Conservation (phyloP, 2,888 invertebrate species). For the Phania funesta region DNA sequence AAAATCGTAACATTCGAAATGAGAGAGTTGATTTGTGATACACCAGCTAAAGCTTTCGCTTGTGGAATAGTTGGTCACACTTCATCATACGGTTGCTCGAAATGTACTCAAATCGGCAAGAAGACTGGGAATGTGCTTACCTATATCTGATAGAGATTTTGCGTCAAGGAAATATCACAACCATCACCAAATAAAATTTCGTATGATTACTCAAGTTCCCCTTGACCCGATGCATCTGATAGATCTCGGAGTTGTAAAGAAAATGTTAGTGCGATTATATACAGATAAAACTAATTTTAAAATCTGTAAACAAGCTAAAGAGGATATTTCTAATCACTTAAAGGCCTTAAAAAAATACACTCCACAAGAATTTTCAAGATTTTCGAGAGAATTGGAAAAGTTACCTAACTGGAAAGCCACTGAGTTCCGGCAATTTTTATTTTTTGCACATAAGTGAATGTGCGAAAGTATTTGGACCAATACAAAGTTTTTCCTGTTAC, state of each 20-base stretch:
- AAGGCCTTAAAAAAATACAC: not conserved
- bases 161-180: conserved; percentile 8
- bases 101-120: conserved; percentile 6
- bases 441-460: too few species aligned
- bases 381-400: not conserved
- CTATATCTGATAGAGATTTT: conserved; percentile 15
- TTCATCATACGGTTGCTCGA: not conserved
- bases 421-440: too few species aligned
- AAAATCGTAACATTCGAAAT: not conserved
- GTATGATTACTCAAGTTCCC: not conserved
- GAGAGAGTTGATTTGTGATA: conserved; percentile 19
- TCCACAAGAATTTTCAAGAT: not conserved
- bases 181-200: conserved; percentile 27
- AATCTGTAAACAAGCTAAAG: conserved; percentile 5
- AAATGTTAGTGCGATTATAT: not conserved
- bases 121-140: not conserved
- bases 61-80: not conserved
- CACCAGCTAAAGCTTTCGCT: conserved; percentile 32
- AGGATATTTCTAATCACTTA: conserved; percentile 4
- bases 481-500: too few species aligned
- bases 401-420: not conserved
- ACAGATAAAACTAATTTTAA: conserved; percentile 11
- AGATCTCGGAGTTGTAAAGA: not conserved
- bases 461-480: too few species aligned
- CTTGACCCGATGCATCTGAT: too few species aligned